Base-by-base conservation (phyloP, 2,797 vertebrate species). In the Crocodylus rhombifer region DNA sequence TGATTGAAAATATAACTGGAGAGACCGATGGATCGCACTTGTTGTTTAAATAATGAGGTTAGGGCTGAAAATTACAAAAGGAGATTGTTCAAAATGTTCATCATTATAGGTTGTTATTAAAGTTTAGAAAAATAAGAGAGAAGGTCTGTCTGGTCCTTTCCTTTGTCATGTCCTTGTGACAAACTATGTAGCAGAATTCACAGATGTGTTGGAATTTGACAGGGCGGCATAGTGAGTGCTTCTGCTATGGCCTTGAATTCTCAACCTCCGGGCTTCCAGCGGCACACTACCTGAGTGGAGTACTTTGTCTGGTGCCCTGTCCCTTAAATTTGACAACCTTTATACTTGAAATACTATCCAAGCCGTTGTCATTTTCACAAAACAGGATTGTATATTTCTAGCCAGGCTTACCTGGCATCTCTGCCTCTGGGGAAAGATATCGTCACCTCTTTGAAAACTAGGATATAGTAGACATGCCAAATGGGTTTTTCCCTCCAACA, bases 21-120 rank as follows among this genome's bases (percentile, higher is more conserved):
- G 61, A 14, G 92, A 80, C 92, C 93, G 88, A 80, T 85, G 92
- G 88, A 86, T 94, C 89, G 84, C 62, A 36, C 77, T 63, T 88
- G 84, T 90, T 73, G 77, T 89, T 86, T 88, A 91, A 95, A 95
- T 95, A 96, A 95, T 84, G 91, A 95, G 90, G 91, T 80, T 51
- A 20, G 61, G 36, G 75, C 80, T 87, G 33, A 71, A 36, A 69
- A 69, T 69, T 30, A 89, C 79, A 92, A 82, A 88, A 95, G 71
- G 77, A 95, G 75, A 82, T 74, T 93, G 87, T 90, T 87, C 91
- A 85, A 95, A 93, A 95, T 64, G 81, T 76, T 74, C 90, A 79
- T 96, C 93, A 85, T 95, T 92, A 82, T 77, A 63, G 94, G 95
- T 82, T 82, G 75, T 93, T 84, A 85, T 94, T 88, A 94, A 75